A percentile compares a stretch with the other conserved stretches of the same genome.
Conservation (phyloP, 2,888 invertebrate species). For the Andrena dorsata region DNA sequence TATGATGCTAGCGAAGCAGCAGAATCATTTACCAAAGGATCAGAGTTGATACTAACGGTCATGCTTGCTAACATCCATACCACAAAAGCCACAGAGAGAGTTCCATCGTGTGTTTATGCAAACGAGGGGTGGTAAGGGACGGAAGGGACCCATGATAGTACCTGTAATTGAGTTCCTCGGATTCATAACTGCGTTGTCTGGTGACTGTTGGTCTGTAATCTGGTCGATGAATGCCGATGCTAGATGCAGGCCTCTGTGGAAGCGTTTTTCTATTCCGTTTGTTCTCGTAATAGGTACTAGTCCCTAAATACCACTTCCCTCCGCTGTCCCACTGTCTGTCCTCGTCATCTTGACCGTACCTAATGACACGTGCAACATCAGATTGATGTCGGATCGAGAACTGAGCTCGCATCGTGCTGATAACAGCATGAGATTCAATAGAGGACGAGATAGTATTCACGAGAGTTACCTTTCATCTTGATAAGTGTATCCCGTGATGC, state of each 20-base stretch:
- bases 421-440: not conserved
- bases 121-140: not conserved
- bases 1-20: no score
- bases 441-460: not conserved
- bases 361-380: slow-evolving; percentile 54
- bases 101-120: not conserved
- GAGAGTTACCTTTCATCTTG: slow-evolving; percentile 85
- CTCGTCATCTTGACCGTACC: slow-evolving; percentile 88
- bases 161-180: slow-evolving; percentile 82
- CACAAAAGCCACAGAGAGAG: not conserved
- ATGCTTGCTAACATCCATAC: no score
- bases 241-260: slow-evolving; percentile 83
- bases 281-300: slow-evolving; percentile 81
- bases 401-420: not conserved
- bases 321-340: slow-evolving; percentile 91
- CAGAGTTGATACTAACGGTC: no score
- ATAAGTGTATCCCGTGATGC: slow-evolving; percentile 87
- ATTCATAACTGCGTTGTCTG: slow-evolving; percentile 82
- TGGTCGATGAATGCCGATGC: slow-evolving; percentile 81
- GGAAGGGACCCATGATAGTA: slow-evolving; percentile 44
- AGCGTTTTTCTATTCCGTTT: slow-evolving; percentile 82
- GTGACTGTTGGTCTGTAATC: slow-evolving; percentile 80
- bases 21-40: no score
- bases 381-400: not conserved
- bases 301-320: slow-evolving; percentile 85